A percentile compares a stretch with the other conserved stretches of the same genome.
These are phyloP conservation scores for Ametastegia equiseti DNA, from an alignment of 2,888 invertebrate genomes.

Conservation along the genomic window DNA sequence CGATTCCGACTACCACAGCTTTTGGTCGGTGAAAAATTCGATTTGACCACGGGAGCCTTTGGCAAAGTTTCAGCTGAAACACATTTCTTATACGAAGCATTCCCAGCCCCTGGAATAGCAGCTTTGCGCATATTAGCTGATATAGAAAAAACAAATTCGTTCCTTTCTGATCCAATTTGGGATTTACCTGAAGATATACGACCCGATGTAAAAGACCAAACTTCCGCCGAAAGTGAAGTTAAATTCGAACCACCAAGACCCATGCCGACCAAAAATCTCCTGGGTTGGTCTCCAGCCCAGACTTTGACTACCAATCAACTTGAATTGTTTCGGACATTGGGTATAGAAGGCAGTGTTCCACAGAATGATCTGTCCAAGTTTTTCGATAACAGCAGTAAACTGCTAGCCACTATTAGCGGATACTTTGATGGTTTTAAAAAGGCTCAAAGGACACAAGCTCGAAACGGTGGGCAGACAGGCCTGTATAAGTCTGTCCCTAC, in stretches of 20 bases:
- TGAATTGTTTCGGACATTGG: neutral
- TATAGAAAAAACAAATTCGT: neutral
- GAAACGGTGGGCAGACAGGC: too few species aligned
- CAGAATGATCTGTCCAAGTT: neutral
- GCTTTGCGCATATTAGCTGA: slow-evolving; percentile 8
- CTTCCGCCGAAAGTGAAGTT: too few species aligned
- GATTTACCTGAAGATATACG: slow-evolving; percentile 15
- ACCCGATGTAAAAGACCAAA: neutral
- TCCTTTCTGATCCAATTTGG: neutral
- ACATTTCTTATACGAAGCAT: slow-evolving; percentile 26
- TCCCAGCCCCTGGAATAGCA: slow-evolving; percentile 21
- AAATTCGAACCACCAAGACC: neutral
- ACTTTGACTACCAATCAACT: neutral
- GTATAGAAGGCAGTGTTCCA: neutral
- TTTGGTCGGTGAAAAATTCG: neutral
- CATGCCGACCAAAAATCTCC: slow-evolving; percentile 5
- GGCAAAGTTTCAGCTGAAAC: slow-evolving; percentile 14
- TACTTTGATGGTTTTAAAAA: neutral
- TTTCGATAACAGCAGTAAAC: neutral
- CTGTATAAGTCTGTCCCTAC: too few species aligned
- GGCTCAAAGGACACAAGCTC: neutral
- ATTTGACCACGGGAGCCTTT: slow-evolving; percentile 9
- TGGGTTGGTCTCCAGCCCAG: slow-evolving; percentile 22
- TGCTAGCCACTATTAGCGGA: neutral
- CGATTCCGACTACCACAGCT: slow-evolving; percentile 17